Percentiles rank a stretch among this genome's conserved stretches.
Evolutionary conservation across 2,888 invertebrate species (phyloP).

Genomic region (Drosophila picticornis): DNA sequence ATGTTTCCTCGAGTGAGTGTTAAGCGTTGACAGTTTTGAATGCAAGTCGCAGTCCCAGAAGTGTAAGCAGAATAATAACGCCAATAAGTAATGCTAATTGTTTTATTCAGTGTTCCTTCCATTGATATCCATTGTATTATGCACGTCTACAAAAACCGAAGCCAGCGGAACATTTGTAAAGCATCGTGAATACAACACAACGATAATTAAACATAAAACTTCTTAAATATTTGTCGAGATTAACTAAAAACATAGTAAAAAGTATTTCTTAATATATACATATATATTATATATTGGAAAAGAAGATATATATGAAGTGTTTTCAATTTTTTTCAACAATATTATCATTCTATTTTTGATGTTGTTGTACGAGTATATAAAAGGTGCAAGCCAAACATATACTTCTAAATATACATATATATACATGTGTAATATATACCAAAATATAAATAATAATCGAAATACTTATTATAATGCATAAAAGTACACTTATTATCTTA

Average conservation of each 20-base stretch:
- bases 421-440: slow-evolving; percentile 34
- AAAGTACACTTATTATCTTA: slow-evolving; percentile 28
- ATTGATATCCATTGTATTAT: slow-evolving; percentile 21
- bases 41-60: slow-evolving; percentile 22
- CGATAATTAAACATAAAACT: slow-evolving; percentile 32
- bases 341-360: slow-evolving; percentile 41
- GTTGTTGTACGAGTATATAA: slow-evolving; percentile 30
- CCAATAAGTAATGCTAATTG: slow-evolving; percentile 27
- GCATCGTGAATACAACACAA: slow-evolving; percentile 43
- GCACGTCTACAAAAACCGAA: slow-evolving; percentile 13
- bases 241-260: slow-evolving; percentile 15
- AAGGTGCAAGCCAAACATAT: slow-evolving; percentile 26
- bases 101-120: slow-evolving; percentile 34
- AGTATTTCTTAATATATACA: slow-evolving; percentile 5
- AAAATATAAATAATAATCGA: slow-evolving; percentile 8
- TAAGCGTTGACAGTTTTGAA: slow-evolving; percentile 23
- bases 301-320: slow-evolving; percentile 13
- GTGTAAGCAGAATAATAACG: slow-evolving; percentile 15
- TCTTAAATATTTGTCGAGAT: slow-evolving; percentile 20
- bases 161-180: slow-evolving; percentile 19
- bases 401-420: slow-evolving; percentile 25
- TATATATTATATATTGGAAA: slow-evolving; percentile 8
- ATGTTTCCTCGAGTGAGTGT: slow-evolving; percentile 7
- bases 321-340: slow-evolving; percentile 16
- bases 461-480: slow-evolving; percentile 14